These are phyloP conservation scores for Sternarchorhynchus goeldii DNA, from an alignment of 2,797 vertebrate species.

Conservation along the genomic window DNA sequence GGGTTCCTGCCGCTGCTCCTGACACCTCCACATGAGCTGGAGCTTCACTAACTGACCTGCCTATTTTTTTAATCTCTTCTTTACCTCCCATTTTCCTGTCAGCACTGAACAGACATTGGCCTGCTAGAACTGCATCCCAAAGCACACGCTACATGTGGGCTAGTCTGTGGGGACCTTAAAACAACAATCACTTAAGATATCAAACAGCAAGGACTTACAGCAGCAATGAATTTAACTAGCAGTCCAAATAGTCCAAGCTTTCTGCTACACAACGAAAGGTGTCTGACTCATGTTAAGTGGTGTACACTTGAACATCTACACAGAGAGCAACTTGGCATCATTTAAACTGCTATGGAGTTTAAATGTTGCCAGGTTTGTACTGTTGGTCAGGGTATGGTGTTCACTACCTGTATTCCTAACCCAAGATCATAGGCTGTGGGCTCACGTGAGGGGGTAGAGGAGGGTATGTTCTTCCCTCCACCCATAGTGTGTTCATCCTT, in stretches of 20 bases:
- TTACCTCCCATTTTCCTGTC: conserved; percentile 55
- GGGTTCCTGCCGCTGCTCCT: conserved; percentile 16
- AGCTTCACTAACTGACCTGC: conserved; percentile 55
- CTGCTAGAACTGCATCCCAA: conserved; percentile 57
- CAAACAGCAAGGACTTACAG: conserved; percentile 66
- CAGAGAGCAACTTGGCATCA: conserved; percentile 9
- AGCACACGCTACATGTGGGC: conserved; percentile 45
- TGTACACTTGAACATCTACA: conserved; percentile 13
- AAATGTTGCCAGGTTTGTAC: conserved; percentile 1
- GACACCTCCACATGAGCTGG: conserved; percentile 53
- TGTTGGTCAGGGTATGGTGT: neutral
- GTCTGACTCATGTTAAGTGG: conserved; percentile 38
- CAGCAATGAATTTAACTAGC: conserved; percentile 56
- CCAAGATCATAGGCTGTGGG: too few species aligned
- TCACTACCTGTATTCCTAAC: neutral
- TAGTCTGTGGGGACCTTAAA: conserved; percentile 66
- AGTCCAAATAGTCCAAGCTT: conserved; percentile 42
- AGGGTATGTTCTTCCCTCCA: neutral
- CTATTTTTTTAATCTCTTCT: conserved; percentile 57
- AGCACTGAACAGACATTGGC: conserved; percentile 41
- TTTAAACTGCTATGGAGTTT: neutral
- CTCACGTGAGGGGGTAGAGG: too few species aligned
- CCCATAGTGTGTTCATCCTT: too few species aligned
- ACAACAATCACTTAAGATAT: conserved; percentile 71
- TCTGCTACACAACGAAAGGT: conserved; percentile 47